Percentiles rank a stretch among this genome's conserved stretches.
phyloP scores from a whole-genome alignment of 1,140 invertebrate genomes.

The Drosophila asahinai region DNA sequence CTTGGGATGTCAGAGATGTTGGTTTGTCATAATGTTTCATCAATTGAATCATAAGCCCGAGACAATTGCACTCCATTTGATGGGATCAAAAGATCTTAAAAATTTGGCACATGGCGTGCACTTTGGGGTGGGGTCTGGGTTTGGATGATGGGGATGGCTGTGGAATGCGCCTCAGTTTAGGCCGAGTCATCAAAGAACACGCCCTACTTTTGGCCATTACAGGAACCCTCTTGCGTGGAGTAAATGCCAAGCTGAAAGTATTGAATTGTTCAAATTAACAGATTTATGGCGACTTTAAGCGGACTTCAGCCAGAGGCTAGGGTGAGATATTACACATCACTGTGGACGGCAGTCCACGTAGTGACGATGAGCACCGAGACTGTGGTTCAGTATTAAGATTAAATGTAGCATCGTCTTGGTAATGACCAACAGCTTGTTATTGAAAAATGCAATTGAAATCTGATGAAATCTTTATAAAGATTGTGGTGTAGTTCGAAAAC shows the following conservation, averaged over 20 bases:
- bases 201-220: constrained; percentile 16
- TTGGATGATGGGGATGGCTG: constrained; percentile 6
- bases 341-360: too few relatives aligned
- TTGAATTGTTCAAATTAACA: background rate
- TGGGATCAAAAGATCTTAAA: constrained; percentile 17
- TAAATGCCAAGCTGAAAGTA: constrained; percentile 12
- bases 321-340: background rate
- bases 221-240: background rate
- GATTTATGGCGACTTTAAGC: background rate
- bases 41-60: constrained; percentile 38
- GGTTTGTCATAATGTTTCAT: constrained; percentile 37
- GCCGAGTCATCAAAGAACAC: constrained; percentile 22
- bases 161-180: constrained; percentile 9
- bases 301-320: background rate
- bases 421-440: background rate
- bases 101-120: constrained; percentile 23
- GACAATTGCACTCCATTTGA: constrained; percentile 40
- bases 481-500: background rate
- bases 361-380: too few relatives aligned
- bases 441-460: background rate
- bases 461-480: too few relatives aligned
- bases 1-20: constrained; percentile 26
- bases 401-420: too few relatives aligned
- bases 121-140: constrained; percentile 29
- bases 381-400: too few relatives aligned